Evolutionary conservation across 1,140 invertebrate genomes (phyloP).

Genomic region (Pachypsylla venusta): DNA sequence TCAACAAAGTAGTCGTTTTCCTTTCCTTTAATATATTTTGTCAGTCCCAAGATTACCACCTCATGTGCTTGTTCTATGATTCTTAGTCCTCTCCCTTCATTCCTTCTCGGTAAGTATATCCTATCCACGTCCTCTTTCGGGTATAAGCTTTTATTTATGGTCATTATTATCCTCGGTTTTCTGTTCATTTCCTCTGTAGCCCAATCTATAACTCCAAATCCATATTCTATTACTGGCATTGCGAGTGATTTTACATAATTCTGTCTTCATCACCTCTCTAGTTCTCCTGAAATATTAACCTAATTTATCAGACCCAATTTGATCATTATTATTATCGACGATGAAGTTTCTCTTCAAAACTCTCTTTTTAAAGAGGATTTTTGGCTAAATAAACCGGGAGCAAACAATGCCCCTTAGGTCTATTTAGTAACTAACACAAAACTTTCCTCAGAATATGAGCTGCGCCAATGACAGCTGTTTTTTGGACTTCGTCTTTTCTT

Average conservation of each 20-base stretch:
- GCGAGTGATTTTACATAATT: not conserved
- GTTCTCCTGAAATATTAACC: not conserved
- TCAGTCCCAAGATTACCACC: not conserved
- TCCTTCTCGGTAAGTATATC: not conserved
- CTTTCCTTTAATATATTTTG: not conserved
- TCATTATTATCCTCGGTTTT: not conserved
- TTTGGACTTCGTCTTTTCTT: too few species aligned
- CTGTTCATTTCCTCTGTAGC: not conserved
- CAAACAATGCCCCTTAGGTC: too few species aligned
- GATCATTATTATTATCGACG: too few species aligned
- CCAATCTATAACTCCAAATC: constrained; percentile 3
- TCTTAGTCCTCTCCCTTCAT: not conserved
- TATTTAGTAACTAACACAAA: too few species aligned
- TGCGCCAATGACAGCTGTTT: too few species aligned
- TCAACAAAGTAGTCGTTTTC: not conserved
- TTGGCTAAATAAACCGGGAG: too few species aligned
- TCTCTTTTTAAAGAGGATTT: too few species aligned
- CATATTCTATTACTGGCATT: constrained; percentile 8
- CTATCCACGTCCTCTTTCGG: not conserved
- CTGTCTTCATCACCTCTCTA: not conserved
- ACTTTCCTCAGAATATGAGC: too few species aligned
- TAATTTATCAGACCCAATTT: too few species aligned
- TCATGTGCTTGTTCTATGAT: constrained; percentile 7
- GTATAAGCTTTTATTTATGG: not conserved
- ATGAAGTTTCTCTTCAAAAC: too few species aligned